A percentile compares a stretch with the other conserved stretches of the same genome.
Evolutionary conservation across 2,113 vertebrate species (phyloP).

Genomic region (Miniopterus natalensis): DNA sequence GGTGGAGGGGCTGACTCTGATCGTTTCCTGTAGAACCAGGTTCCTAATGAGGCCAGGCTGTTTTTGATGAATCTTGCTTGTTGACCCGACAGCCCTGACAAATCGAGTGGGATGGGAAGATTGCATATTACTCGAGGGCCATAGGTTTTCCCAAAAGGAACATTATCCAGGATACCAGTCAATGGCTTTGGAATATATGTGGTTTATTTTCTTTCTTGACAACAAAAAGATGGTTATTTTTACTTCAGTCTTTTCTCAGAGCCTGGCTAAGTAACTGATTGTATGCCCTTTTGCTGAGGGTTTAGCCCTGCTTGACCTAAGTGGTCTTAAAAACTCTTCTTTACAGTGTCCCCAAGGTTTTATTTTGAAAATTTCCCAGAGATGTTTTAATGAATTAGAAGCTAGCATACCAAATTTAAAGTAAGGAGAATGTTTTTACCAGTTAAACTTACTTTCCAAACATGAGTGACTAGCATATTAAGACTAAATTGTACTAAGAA

Average conservation of each 20-base stretch:
- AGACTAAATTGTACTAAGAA: slow-evolving; percentile 55
- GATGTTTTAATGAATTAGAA: slow-evolving; percentile 52
- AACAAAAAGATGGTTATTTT: slow-evolving; percentile 7
- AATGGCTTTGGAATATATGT: slow-evolving; percentile 28
- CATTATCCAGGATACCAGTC: background rate
- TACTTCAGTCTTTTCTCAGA: slow-evolving; percentile 13
- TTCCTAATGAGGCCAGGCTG: slow-evolving; percentile 3
- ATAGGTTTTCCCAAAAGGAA: background rate
- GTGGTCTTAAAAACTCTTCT: background rate
- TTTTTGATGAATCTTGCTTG: slow-evolving; percentile 3
- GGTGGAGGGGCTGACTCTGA: background rate
- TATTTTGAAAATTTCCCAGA: slow-evolving; percentile 46
- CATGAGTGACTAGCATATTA: slow-evolving; percentile 4
- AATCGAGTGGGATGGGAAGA: background rate
- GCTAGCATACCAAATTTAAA: slow-evolving; percentile 47
- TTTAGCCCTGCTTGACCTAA: background rate
- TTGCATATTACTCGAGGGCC: background rate
- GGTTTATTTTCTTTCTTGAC: slow-evolving; percentile 39
- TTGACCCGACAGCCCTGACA: background rate
- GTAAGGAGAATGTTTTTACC: slow-evolving; percentile 52
- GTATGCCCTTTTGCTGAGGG: background rate
- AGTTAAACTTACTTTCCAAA: slow-evolving; percentile 66
- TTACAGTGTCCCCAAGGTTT: background rate
- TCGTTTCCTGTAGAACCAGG: background rate
- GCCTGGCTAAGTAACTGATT: background rate